Conservation (phyloP, 92 coral and sea anemone species). For the Parazoanthus darwini region DNA sequence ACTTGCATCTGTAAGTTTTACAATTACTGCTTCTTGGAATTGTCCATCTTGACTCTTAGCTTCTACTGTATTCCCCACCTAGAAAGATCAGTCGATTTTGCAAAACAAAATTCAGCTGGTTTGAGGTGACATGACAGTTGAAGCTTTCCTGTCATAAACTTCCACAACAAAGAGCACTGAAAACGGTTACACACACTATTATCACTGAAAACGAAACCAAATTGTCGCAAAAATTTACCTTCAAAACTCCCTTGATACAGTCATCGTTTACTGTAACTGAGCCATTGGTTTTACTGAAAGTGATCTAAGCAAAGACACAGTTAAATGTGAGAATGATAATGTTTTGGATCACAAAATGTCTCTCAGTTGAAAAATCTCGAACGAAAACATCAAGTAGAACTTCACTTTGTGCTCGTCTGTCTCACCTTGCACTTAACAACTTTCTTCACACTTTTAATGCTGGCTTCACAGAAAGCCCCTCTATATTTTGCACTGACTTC, state of each 20-base stretch:
- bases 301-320: slow-evolving; percentile 60
- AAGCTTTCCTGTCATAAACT: not conserved
- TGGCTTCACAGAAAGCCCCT: slow-evolving; percentile 99
- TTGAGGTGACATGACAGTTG: not conserved
- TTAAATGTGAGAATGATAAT: not conserved
- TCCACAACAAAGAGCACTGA: not conserved
- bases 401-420: slow-evolving; percentile 18
- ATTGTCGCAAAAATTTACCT: slow-evolving; percentile 60
- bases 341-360: slow-evolving; percentile 29
- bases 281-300: slow-evolving; percentile 81
- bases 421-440: slow-evolving; percentile 95
- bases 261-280: slow-evolving; percentile 89
- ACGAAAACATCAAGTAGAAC: not conserved
- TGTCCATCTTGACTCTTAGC: slow-evolving; percentile 86
- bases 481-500: slow-evolving; percentile 99
- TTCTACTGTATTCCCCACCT: slow-evolving; percentile 88
- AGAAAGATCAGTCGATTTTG: slow-evolving; percentile 11
- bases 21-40: slow-evolving; percentile 76
- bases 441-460: slow-evolving; percentile 92
- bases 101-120: not conserved
- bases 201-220: slow-evolving; percentile 26
- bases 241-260: slow-evolving; percentile 81
- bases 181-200: not conserved
- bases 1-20: slow-evolving; percentile 96
- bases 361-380: slow-evolving; percentile 20